Percentiles rank a stretch among this genome's conserved stretches.
Conservation (phyloP, 2,797 vertebrate species). For the Scolopax bukidnonensis region DNA sequence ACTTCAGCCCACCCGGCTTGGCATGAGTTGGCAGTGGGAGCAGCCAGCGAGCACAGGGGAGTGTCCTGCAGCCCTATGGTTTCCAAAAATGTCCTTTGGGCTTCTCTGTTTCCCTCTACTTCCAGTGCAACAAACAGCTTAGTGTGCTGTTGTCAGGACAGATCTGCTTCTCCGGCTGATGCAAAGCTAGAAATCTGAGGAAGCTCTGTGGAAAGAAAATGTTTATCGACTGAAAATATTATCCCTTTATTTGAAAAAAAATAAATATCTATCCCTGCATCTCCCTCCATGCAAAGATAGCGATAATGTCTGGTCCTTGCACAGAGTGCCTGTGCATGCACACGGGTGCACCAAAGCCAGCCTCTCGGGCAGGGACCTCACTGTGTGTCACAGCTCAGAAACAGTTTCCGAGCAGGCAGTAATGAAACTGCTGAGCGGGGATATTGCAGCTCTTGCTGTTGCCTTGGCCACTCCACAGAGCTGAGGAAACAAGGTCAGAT, state of each 20-base stretch:
- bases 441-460: background rate
- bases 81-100: background rate
- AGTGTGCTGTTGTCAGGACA: background rate
- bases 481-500: conserved; percentile 50
- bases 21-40: background rate
- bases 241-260: background rate
- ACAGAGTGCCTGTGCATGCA: background rate
- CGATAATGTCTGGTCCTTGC: background rate
- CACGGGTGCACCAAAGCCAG: background rate
- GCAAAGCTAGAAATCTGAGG: background rate
- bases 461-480: background rate
- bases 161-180: background rate
- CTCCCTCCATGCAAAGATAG: background rate
- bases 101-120: background rate
- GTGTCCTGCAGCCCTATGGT: background rate
- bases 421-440: background rate
- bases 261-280: background rate
- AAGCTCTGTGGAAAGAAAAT: background rate
- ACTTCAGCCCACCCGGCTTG: background rate
- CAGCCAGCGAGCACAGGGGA: background rate
- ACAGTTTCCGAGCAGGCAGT: background rate
- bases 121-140: background rate
- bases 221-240: background rate
- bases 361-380: background rate
- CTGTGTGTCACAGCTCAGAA: background rate